Percentiles rank a stretch among this genome's conserved stretches.
These are phyloP conservation scores for Eciton burchellii DNA, from an alignment of 1,140 invertebrate genomes.

Conservation along the genomic window DNA sequence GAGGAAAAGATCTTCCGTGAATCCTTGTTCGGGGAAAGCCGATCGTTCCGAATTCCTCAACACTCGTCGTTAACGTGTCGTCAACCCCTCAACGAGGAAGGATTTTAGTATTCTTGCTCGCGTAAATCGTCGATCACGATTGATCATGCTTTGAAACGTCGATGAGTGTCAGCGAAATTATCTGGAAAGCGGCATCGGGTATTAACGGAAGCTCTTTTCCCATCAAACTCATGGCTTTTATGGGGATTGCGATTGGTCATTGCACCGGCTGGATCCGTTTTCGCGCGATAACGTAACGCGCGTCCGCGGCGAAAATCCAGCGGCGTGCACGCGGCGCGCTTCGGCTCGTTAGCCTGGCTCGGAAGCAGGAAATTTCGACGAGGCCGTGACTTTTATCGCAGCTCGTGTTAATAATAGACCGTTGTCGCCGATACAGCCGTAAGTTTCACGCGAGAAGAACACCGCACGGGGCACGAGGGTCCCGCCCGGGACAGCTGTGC, in stretches of 20 bases:
- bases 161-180: too few species aligned
- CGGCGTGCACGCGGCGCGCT: not conserved
- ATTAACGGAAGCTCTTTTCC: too few species aligned
- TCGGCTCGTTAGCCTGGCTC: slow-evolving; percentile 34
- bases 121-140: too few species aligned
- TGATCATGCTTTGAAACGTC: too few species aligned
- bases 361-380: slow-evolving; percentile 49
- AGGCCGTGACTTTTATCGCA: slow-evolving; percentile 36
- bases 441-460: slow-evolving; percentile 31
- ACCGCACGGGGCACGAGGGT: not conserved
- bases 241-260: too few species aligned
- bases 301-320: slow-evolving; percentile 26
- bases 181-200: too few species aligned
- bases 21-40: not conserved
- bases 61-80: too few species aligned
- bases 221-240: too few species aligned
- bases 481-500: slow-evolving; percentile 37
- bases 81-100: too few species aligned
- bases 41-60: too few species aligned
- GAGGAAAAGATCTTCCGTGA: not conserved
- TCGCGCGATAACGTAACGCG: slow-evolving; percentile 28
- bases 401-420: slow-evolving; percentile 61
- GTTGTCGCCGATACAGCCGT: slow-evolving; percentile 35
- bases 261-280: slow-evolving; percentile 42
- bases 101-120: too few species aligned